A percentile compares a stretch with the other conserved stretches of the same genome.
phyloP scores from a whole-genome alignment of 2,888 invertebrate species.

The Lacanobia oleracea region DNA sequence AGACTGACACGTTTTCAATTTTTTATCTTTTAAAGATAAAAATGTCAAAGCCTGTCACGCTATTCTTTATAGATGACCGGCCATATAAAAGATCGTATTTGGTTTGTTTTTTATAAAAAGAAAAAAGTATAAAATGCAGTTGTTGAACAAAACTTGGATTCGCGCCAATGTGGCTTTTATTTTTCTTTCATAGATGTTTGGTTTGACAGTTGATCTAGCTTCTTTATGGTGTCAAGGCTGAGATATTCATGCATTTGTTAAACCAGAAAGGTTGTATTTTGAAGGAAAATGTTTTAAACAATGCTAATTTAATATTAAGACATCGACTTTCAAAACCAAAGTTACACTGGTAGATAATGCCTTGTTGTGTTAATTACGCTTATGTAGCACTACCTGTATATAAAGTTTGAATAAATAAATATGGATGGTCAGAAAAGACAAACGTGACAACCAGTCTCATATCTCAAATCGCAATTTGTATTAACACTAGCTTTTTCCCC shows the following conservation, averaged over 20 bases:
- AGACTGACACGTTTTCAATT: conserved; percentile 20
- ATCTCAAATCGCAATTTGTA: no score
- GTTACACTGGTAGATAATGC: no score
- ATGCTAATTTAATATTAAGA: no score
- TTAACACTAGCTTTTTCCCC: no score
- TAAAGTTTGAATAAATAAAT: no score
- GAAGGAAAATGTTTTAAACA: background rate
- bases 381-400: no score
- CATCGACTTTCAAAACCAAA: no score
- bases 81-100: conserved; percentile 10
- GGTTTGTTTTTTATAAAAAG: conserved; percentile 28
- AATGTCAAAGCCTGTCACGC: conserved; percentile 15
- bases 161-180: conserved; percentile 37
- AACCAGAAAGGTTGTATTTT: background rate
- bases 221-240: conserved; percentile 3
- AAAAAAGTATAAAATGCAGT: conserved; percentile 46
- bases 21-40: conserved; percentile 38
- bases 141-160: conserved; percentile 28
- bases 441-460: no score
- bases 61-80: conserved; percentile 18
- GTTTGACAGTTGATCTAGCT: conserved; percentile 37
- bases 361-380: no score
- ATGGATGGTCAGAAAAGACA: no score
- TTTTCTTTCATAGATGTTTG: conserved; percentile 24
- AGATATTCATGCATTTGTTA: conserved; percentile 10